phyloP scores from a whole-genome alignment of 2,113 vertebrate genomes.

The Anguilla rostrata region DNA sequence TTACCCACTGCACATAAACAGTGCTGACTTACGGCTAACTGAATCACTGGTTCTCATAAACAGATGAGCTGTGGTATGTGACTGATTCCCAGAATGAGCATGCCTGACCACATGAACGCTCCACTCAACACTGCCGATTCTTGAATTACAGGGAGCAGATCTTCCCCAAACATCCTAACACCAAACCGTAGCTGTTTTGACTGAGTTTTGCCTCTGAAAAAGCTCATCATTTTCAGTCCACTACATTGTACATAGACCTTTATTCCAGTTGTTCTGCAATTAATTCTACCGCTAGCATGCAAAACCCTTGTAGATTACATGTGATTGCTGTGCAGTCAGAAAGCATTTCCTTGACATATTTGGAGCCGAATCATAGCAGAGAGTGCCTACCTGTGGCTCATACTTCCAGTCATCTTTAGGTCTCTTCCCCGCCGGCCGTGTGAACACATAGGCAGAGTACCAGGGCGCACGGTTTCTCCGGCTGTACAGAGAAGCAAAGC shows the following conservation, averaged over 20 bases:
- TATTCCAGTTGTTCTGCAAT: neutral
- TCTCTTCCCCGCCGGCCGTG: conserved; percentile 46
- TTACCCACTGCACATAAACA: conserved; percentile 8
- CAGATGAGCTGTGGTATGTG: conserved; percentile 1
- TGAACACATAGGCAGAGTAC: conserved; percentile 63
- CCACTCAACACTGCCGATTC: neutral
- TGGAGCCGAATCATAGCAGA: neutral
- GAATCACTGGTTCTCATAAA: neutral
- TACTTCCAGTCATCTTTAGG: conserved; percentile 58
- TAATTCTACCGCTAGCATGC: neutral
- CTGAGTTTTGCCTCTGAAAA: neutral
- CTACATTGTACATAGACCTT: neutral
- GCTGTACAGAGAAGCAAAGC: conserved; percentile 64
- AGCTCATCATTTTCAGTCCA: neutral
- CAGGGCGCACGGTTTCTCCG: conserved; percentile 53
- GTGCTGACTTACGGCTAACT: neutral
- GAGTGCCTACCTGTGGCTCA: conserved; percentile 64
- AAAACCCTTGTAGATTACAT: neutral
- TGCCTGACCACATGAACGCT: neutral
- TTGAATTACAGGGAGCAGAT: neutral
- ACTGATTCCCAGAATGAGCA: neutral
- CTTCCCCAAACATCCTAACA: neutral
- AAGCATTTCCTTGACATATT: too few species aligned
- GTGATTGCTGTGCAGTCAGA: too few species aligned
- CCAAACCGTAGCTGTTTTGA: neutral